These are phyloP conservation scores for Leptobrachium leishanense DNA, from an alignment of 2,113 vertebrate species.

Conservation along the genomic window DNA sequence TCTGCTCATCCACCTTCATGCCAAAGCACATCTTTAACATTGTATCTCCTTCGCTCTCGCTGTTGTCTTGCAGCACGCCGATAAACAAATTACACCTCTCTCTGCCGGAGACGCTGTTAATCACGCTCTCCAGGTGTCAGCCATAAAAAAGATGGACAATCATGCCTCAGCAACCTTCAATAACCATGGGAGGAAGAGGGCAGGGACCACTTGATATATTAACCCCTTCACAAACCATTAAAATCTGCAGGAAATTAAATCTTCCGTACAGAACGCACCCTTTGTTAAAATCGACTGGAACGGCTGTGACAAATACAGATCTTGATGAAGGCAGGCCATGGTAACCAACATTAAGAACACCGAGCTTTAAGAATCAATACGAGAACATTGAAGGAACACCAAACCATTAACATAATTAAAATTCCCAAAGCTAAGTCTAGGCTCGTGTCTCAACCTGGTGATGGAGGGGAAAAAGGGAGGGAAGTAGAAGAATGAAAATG, in stretches of 20 bases:
- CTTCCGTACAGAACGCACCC: neutral
- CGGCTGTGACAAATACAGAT: too few species aligned
- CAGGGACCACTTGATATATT: neutral
- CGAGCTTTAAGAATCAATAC: too few species aligned
- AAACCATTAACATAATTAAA: too few species aligned
- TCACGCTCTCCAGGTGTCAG: slow-evolving; percentile 31
- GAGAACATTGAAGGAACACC: too few species aligned
- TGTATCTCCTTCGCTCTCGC: neutral
- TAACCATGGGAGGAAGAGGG: slow-evolving; percentile 7
- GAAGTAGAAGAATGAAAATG: neutral
- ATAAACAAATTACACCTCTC: slow-evolving; percentile 25
- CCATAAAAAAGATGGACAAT: slow-evolving; percentile 32
- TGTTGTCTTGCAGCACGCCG: slow-evolving; percentile 23
- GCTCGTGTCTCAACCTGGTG: too few species aligned
- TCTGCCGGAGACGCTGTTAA: slow-evolving; percentile 14
- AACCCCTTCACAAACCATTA: slow-evolving; percentile 1
- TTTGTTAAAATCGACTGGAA: neutral
- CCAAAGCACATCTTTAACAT: slow-evolving; percentile 19
- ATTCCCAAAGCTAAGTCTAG: too few species aligned
- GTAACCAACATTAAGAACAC: too few species aligned
- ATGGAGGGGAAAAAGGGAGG: too few species aligned
- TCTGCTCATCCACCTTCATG: slow-evolving; percentile 36
- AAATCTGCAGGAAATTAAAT: neutral
- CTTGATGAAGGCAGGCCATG: too few species aligned
- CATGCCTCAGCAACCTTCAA: slow-evolving; percentile 38